Conservation (phyloP, 2,888 invertebrate species). For the Stenchaetothrips biformis region DNA sequence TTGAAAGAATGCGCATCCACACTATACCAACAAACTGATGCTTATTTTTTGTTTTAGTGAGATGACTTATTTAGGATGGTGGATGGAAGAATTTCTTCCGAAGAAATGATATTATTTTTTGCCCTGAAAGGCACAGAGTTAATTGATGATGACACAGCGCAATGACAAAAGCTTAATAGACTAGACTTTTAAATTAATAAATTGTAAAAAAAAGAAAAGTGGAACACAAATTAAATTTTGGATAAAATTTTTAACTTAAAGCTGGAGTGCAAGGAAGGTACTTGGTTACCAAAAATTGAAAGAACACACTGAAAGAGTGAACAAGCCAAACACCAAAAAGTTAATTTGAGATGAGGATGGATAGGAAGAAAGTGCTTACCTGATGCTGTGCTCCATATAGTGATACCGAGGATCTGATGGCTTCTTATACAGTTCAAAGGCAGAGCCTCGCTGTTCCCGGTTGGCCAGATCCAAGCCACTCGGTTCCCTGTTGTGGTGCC, state of each 20-base stretch:
- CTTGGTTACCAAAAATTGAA: neutral
- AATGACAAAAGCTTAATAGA: neutral
- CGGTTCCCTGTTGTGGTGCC: constrained; percentile 45
- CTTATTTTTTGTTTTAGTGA: no score
- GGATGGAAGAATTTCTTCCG: no score
- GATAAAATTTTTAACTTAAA: neutral
- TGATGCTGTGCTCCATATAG: constrained; percentile 42
- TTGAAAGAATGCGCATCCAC: no score
- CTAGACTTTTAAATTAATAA: neutral
- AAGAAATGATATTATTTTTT: no score
- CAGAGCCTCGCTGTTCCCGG: constrained; percentile 86
- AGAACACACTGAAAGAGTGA: constrained; percentile 9
- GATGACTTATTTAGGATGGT: no score
- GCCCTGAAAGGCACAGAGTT: constrained; percentile 4
- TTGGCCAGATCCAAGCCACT: constrained; percentile 67
- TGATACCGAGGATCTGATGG: constrained; percentile 54
- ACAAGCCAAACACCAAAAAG: constrained; percentile 32
- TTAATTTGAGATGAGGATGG: neutral
- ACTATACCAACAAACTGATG: no score
- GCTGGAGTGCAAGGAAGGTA: neutral
- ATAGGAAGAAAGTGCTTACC: constrained; percentile 36
- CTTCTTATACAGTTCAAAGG: constrained; percentile 91
- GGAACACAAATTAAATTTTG: neutral
- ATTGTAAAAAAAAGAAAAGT: neutral
- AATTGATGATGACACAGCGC: neutral